These are phyloP conservation scores for Lampris megalopsis DNA, from an alignment of 2,113 vertebrate genomes.

Conservation along the genomic window DNA sequence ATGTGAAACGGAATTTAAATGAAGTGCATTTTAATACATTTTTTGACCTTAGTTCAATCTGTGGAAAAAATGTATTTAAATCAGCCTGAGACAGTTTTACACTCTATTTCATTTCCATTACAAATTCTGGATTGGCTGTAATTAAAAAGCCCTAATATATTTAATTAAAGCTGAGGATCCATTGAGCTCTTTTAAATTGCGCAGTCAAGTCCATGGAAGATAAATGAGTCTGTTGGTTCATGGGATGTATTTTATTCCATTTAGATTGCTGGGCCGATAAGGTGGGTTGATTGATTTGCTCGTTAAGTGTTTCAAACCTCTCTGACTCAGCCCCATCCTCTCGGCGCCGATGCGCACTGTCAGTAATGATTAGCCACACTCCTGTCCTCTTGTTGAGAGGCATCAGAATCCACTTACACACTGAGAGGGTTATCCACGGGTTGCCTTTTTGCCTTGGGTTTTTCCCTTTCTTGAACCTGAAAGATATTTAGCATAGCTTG, in stretches of 20 bases:
- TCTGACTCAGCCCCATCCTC: slow-evolving; percentile 25
- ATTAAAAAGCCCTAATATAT: slow-evolving; percentile 48
- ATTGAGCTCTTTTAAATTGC: slow-evolving; percentile 33
- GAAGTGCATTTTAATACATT: no score
- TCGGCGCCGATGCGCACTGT: slow-evolving; percentile 24
- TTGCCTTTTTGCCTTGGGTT: slow-evolving; percentile 20
- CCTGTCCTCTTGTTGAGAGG: slow-evolving; percentile 30
- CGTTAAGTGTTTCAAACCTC: slow-evolving; percentile 28
- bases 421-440: slow-evolving; percentile 1
- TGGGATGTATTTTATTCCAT: slow-evolving; percentile 24
- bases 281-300: slow-evolving; percentile 45
- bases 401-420: slow-evolving; percentile 62
- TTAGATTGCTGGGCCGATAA: slow-evolving; percentile 17
- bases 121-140: slow-evolving; percentile 26
- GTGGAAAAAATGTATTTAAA: slow-evolving; percentile 20
- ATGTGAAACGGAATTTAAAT: neutral
- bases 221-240: slow-evolving; percentile 13
- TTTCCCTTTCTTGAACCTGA: neutral
- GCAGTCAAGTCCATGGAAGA: slow-evolving; percentile 25
- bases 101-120: slow-evolving; percentile 15
- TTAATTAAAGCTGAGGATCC: slow-evolving; percentile 18
- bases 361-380: slow-evolving; percentile 53
- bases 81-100: slow-evolving; percentile 21
- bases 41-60: no score
- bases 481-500: slow-evolving; percentile 19